Percentiles rank a stretch among this genome's conserved stretches.
phyloP scores from a whole-genome alignment of 2,113 vertebrate genomes.

The Pygoscelis adeliae region DNA sequence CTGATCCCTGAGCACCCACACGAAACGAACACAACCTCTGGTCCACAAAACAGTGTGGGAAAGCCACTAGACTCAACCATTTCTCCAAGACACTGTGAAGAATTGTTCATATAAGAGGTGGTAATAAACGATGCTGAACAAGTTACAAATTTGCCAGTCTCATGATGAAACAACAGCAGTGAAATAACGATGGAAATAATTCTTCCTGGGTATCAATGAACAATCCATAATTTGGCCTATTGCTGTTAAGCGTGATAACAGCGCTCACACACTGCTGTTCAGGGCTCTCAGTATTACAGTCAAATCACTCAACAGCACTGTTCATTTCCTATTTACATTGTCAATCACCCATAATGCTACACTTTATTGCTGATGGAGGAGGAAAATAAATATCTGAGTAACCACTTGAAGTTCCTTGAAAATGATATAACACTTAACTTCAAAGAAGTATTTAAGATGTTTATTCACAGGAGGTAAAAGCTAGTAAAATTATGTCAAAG shows the following conservation, averaged over 20 bases:
- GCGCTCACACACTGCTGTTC: accelerated
- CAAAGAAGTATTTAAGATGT: background rate
- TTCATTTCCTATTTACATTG: background rate
- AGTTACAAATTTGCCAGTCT: background rate
- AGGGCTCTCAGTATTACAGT: background rate
- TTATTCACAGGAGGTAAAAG: background rate
- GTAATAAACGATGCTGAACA: background rate
- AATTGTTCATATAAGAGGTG: background rate
- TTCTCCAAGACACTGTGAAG: background rate
- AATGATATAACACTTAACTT: background rate
- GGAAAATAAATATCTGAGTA: background rate
- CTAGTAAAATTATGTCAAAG: background rate
- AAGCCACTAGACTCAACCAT: background rate
- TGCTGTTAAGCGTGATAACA: background rate
- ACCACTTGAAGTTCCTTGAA: accelerated
- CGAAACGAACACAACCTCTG: accelerated
- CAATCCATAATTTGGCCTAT: background rate
- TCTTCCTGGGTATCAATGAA: background rate
- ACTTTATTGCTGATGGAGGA: background rate
- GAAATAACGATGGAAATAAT: background rate
- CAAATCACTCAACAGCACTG: background rate
- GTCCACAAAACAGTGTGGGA: background rate
- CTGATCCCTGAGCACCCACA: background rate
- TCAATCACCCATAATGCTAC: background rate
- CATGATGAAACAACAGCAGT: background rate